Percentiles rank a stretch among this genome's conserved stretches.
These are phyloP conservation scores for Argyrosomus regius DNA, from an alignment of 2,797 vertebrate genomes.

Conservation along the genomic window DNA sequence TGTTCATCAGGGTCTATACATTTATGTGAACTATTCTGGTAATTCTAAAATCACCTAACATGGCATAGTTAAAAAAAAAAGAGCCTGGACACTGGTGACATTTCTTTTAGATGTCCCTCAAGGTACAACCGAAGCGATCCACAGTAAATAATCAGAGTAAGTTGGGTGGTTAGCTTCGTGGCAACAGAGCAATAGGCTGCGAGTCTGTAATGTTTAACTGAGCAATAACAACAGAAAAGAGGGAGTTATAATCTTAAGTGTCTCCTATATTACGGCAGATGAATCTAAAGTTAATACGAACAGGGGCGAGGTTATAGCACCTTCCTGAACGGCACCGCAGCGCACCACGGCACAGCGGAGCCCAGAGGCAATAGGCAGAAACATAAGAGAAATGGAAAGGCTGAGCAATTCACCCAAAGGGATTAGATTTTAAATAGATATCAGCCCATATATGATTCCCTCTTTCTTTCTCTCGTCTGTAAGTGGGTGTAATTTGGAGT, in stretches of 20 bases:
- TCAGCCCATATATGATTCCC: constrained; percentile 81
- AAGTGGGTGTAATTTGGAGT: constrained; percentile 83
- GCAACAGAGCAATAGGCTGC: constrained; percentile 41
- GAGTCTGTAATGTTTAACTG: constrained; percentile 59
- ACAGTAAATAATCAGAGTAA: constrained; percentile 46
- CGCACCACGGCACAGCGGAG: constrained; percentile 60
- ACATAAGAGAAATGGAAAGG: constrained; percentile 80
- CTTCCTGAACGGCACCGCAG: constrained; percentile 64
- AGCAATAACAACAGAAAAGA: constrained; percentile 73
- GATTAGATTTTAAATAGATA: constrained; percentile 85
- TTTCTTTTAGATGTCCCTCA: constrained; percentile 37
- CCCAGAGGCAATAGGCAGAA: constrained; percentile 78
- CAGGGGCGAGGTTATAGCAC: constrained; percentile 76
- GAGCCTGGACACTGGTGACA: constrained; percentile 8
- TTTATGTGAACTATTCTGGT: constrained; percentile 9
- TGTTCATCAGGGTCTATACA: neutral
- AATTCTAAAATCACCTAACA: constrained; percentile 12
- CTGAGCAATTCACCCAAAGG: constrained; percentile 80
- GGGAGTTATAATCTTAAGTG: constrained; percentile 73
- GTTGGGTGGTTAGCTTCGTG: constrained; percentile 20
- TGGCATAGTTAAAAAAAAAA: neutral
- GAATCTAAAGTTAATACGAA: constrained; percentile 78
- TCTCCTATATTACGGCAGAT: constrained; percentile 69
- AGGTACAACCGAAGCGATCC: constrained; percentile 32
- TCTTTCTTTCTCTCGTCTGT: constrained; percentile 73